Evolutionary conservation across 2,797 vertebrate species (phyloP).

Genomic region (Zenarchopterus dispar): DNA sequence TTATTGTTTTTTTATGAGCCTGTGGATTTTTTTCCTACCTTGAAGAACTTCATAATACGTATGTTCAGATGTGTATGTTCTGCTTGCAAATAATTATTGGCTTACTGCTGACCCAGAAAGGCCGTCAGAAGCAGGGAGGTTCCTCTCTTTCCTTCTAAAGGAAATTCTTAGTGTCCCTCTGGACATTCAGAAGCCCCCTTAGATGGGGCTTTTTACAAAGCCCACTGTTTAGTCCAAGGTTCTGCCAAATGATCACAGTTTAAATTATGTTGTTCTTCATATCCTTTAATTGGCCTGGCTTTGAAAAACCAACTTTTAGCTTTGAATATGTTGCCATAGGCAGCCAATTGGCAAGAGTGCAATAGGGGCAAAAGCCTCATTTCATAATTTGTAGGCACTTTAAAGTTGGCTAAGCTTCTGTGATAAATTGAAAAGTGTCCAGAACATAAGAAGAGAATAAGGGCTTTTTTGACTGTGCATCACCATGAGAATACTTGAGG

Average conservation of each 20-base stretch:
- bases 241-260: slow-evolving; percentile 81
- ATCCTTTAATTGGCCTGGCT: slow-evolving; percentile 83
- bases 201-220: slow-evolving; percentile 68
- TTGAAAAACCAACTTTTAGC: slow-evolving; percentile 83
- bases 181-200: slow-evolving; percentile 62
- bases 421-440: slow-evolving; percentile 81
- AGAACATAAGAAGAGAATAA: slow-evolving; percentile 72
- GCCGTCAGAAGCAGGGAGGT: slow-evolving; percentile 64
- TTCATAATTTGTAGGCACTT: slow-evolving; percentile 86
- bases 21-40: slow-evolving; percentile 70
- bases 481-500: slow-evolving; percentile 70
- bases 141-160: slow-evolving; percentile 15
- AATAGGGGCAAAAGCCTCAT: slow-evolving; percentile 81
- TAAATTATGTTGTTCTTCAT: slow-evolving; percentile 83
- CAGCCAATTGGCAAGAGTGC: slow-evolving; percentile 83
- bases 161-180: slow-evolving; percentile 58
- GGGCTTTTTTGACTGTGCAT: slow-evolving; percentile 63
- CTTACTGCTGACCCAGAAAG: slow-evolving; percentile 73
- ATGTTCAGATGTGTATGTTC: slow-evolving; percentile 63
- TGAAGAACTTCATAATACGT: slow-evolving; percentile 76
- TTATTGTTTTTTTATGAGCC: slow-evolving; percentile 90
- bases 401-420: slow-evolving; percentile 82
- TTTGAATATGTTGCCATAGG: slow-evolving; percentile 81
- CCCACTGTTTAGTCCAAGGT: slow-evolving; percentile 72
- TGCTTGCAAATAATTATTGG: slow-evolving; percentile 75